phyloP scores from a whole-genome alignment of 2,888 invertebrate genomes.

The Lepidonotus clava region DNA sequence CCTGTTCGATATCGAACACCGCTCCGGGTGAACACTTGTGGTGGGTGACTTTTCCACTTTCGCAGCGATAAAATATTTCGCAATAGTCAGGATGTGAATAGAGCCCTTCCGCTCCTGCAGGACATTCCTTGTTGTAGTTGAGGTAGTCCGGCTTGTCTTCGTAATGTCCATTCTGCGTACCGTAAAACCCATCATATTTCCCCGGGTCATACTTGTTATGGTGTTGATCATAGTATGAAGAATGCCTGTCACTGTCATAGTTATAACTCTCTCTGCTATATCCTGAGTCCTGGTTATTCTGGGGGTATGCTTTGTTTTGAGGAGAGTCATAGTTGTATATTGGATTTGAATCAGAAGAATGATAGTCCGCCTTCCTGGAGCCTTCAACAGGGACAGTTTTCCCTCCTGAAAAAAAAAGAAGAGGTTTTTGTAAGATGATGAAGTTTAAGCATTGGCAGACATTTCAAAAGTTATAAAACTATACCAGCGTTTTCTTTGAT shows the following conservation, averaged over 20 bases:
- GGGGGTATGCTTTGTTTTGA: too few species aligned
- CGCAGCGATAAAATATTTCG: conserved; percentile 27
- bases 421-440: too few species aligned
- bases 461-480: too few species aligned
- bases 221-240: background rate
- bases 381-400: too few species aligned
- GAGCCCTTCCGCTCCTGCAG: conserved; percentile 20
- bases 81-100: conserved; percentile 30
- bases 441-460: too few species aligned
- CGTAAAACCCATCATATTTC: background rate
- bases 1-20: background rate
- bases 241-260: too few species aligned
- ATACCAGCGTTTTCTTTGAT: too few species aligned
- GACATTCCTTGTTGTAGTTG: conserved; percentile 28
- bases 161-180: background rate
- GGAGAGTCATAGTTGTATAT: too few species aligned
- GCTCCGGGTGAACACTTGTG: background rate
- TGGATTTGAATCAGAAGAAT: too few species aligned
- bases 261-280: too few species aligned
- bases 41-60: background rate
- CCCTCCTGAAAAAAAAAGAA: too few species aligned
- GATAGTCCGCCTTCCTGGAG: too few species aligned
- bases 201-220: background rate
- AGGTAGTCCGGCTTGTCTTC: background rate
- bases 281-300: background rate